Conservation (phyloP, 2,888 invertebrate genomes). For the Orchesella flavescens region DNA sequence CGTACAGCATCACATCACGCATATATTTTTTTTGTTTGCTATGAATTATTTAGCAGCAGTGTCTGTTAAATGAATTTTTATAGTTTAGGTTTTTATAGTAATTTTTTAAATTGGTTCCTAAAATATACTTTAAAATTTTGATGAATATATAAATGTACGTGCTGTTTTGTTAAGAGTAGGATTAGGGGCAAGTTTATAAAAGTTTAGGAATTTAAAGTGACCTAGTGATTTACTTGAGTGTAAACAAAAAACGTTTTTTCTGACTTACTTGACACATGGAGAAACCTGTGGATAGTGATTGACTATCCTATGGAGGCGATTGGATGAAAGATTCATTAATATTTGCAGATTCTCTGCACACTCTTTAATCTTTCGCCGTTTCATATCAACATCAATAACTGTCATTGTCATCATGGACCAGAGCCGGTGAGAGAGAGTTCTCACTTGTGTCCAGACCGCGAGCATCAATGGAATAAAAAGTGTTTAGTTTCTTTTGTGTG, state of each 20-base stretch:
- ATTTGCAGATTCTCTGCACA: constrained; percentile 4
- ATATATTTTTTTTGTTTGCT: background rate
- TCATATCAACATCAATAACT: background rate
- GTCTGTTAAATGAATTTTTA: background rate
- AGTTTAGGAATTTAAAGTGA: background rate
- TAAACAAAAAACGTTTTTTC: background rate
- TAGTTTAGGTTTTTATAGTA: background rate
- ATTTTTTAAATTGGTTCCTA: background rate
- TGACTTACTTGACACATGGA: background rate
- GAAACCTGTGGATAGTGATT: background rate
- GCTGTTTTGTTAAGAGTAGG: background rate
- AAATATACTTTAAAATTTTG: background rate
- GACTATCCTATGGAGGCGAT: background rate
- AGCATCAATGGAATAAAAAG: background rate
- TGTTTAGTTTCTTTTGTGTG: background rate
- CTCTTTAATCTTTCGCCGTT: no score
- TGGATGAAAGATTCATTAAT: background rate
- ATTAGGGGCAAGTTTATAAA: background rate
- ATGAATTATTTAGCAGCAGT: background rate
- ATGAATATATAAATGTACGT: background rate
- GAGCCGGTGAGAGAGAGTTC: background rate
- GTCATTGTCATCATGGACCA: background rate
- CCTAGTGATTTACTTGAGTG: background rate
- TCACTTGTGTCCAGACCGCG: background rate
- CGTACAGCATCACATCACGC: no score